phyloP scores from a whole-genome alignment of 2,797 vertebrate genomes.

The Anguilla anguilla region DNA sequence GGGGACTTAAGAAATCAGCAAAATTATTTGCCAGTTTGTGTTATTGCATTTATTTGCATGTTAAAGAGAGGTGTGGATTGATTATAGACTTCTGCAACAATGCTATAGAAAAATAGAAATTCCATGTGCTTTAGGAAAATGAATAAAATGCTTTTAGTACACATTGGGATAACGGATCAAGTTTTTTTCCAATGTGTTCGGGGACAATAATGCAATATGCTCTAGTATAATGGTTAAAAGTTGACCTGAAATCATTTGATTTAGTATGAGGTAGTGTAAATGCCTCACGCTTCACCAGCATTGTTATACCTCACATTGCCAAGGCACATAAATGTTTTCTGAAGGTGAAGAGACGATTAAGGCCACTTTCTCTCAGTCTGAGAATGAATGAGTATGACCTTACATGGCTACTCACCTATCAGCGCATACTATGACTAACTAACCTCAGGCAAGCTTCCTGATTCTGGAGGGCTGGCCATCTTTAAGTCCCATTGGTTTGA shows the following conservation, averaged over 20 bases:
- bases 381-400: not conserved
- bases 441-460: too few relatives aligned
- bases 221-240: not conserved
- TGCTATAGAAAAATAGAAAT: too few relatives aligned
- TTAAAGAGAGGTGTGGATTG: not conserved
- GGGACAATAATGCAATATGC: not conserved
- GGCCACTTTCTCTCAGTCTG: not conserved
- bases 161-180: not conserved
- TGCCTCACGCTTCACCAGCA: not conserved
- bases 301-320: not conserved
- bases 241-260: not conserved
- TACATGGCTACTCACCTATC: too few relatives aligned
- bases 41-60: not conserved
- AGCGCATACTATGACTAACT: too few relatives aligned
- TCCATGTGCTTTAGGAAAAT: not conserved
- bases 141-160: not conserved
- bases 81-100: not conserved
- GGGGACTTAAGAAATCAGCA: too few relatives aligned
- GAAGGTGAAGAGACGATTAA: not conserved
- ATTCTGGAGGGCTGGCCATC: too few relatives aligned
- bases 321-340: not conserved
- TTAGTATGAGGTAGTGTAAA: not conserved
- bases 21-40: not conserved
- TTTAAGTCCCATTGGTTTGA: too few relatives aligned
- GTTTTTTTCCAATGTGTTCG: not conserved